Evolutionary conservation across 2,797 vertebrate species (phyloP).

Genomic region (Pempheris klunzingeri): DNA sequence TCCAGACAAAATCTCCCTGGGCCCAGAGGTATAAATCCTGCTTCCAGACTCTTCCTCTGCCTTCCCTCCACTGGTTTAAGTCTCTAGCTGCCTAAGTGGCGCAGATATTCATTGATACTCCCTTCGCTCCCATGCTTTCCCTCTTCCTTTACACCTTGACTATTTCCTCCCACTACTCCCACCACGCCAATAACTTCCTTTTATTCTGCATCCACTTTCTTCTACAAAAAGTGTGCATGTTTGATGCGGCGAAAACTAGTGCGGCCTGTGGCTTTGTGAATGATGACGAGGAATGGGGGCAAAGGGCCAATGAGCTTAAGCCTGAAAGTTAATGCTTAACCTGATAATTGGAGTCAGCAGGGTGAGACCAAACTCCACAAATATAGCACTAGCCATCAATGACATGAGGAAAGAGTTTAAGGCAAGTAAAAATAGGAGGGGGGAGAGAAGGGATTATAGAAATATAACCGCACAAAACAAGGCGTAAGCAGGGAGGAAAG

Average conservation of each 20-base stretch:
- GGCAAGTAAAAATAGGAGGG: background rate
- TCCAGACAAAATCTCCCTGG: slow-evolving; percentile 21
- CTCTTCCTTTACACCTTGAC: slow-evolving; percentile 29
- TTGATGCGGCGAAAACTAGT: slow-evolving; percentile 4
- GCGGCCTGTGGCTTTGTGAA: slow-evolving; percentile 18
- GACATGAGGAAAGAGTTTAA: slow-evolving; percentile 15
- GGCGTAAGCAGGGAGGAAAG: background rate
- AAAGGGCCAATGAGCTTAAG: slow-evolving; percentile 55
- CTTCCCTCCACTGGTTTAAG: slow-evolving; percentile 25
- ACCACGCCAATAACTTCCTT: slow-evolving; percentile 11
- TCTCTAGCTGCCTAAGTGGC: slow-evolving; percentile 8
- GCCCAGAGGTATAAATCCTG: slow-evolving; percentile 30
- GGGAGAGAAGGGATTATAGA: no score
- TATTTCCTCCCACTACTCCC: slow-evolving; percentile 24
- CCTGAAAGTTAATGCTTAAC: slow-evolving; percentile 72
- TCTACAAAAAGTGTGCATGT: background rate
- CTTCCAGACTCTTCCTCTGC: slow-evolving; percentile 6
- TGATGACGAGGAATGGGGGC: slow-evolving; percentile 15
- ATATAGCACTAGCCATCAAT: slow-evolving; percentile 33
- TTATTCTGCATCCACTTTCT: slow-evolving; percentile 15
- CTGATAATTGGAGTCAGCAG: slow-evolving; percentile 57
- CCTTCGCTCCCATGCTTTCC: background rate
- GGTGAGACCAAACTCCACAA: slow-evolving; percentile 59
- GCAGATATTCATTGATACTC: slow-evolving; percentile 32
- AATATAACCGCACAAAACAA: background rate